phyloP scores from a whole-genome alignment of 2,797 vertebrate genomes.

The Valencia hispanica region DNA sequence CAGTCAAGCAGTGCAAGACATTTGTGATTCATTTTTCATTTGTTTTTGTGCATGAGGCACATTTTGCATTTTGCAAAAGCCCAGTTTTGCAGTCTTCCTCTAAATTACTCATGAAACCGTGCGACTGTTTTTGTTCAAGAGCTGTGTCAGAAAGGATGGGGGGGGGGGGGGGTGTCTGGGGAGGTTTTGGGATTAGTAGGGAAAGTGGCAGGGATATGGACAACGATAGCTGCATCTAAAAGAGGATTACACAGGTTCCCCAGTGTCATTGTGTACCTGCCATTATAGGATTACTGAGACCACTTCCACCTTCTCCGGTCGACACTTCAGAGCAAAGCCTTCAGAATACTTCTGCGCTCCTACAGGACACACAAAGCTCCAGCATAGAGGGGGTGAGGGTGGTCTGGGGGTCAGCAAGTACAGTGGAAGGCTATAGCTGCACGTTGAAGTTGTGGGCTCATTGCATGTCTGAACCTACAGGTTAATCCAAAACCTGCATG shows the following conservation, averaged over 20 bases:
- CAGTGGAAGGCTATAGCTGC: constrained; percentile 13
- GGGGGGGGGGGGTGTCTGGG: neutral
- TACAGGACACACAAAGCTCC: constrained; percentile 17
- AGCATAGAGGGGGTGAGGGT: neutral
- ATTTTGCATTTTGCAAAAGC: neutral
- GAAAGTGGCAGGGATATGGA: constrained; percentile 64
- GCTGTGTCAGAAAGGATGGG: neutral
- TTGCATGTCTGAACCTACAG: constrained; percentile 23
- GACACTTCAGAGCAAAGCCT: constrained; percentile 47
- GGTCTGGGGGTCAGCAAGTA: constrained; percentile 33
- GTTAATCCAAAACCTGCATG: constrained; percentile 28
- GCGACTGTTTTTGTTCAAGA: constrained; percentile 14
- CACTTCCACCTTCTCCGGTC: constrained; percentile 66
- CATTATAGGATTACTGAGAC: constrained; percentile 79
- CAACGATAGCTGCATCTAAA: constrained; percentile 76
- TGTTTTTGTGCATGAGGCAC: constrained; percentile 2
- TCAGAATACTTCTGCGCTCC: constrained; percentile 42
- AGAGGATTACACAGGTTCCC: constrained; percentile 78
- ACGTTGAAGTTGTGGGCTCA: constrained; percentile 17
- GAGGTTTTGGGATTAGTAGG: constrained; percentile 64
- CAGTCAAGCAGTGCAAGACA: neutral
- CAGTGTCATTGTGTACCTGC: constrained; percentile 73
- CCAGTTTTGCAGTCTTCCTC: neutral
- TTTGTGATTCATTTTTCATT: neutral
- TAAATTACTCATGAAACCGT: neutral